phyloP scores from a whole-genome alignment of 1,140 invertebrate genomes.

The Reticulitermes speratus region DNA sequence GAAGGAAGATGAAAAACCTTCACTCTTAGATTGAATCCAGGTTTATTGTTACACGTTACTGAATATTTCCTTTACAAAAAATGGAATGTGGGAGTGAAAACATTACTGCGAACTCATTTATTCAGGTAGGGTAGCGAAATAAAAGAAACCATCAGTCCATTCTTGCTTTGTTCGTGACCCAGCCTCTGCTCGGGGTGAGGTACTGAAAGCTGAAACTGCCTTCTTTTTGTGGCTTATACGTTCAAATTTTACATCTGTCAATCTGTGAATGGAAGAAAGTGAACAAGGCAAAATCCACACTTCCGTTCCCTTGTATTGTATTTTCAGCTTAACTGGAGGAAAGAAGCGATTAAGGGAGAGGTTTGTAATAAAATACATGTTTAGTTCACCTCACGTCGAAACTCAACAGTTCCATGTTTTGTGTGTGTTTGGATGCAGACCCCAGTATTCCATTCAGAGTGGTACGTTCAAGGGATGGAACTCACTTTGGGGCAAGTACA shows the following conservation, averaged over 20 bases:
- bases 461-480: background rate
- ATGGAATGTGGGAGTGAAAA: background rate
- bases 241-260: conserved; percentile 12
- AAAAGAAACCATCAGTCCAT: background rate
- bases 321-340: conserved; percentile 12
- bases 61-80: background rate
- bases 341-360: conserved; percentile 5
- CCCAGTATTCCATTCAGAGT: background rate
- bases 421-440: too few species aligned
- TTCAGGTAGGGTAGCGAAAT: background rate
- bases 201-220: background rate
- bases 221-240: background rate
- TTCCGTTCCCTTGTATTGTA: conserved; percentile 6
- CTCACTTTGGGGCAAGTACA: background rate
- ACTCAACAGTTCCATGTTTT: background rate
- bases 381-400: background rate
- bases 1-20: too few species aligned
- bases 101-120: background rate
- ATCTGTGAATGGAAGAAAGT: conserved; percentile 3
- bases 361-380: background rate
- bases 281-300: conserved; percentile 14
- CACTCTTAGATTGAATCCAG: too few species aligned
- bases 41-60: too few species aligned
- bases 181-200: background rate
- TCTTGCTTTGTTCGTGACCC: background rate